Conservation (phyloP, 2,113 vertebrate genomes). For the Phalacrocorax pelagicus region DNA sequence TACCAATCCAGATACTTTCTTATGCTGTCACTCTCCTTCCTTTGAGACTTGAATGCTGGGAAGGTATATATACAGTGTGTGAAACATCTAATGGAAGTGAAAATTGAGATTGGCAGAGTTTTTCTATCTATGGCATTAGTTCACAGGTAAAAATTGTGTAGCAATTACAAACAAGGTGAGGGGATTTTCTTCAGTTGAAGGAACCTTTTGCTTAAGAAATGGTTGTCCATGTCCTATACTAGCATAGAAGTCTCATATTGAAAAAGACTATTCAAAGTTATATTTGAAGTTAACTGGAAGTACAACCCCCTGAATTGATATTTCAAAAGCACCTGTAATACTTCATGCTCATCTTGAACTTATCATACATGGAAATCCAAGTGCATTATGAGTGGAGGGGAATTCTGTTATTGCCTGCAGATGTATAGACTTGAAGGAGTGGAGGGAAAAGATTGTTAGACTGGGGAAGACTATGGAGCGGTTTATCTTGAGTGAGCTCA, state of each 20-base stretch:
- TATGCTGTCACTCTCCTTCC: neutral
- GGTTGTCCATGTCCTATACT: neutral
- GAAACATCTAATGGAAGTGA: neutral
- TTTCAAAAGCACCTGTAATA: neutral
- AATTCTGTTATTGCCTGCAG: neutral
- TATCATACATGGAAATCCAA: neutral
- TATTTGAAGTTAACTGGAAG: neutral
- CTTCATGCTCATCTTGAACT: neutral
- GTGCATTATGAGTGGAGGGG: neutral
- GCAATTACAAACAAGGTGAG: neutral
- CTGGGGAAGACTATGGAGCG: no score
- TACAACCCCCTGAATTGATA: neutral
- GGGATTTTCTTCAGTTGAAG: neutral
- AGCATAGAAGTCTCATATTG: neutral
- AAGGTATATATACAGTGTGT: neutral
- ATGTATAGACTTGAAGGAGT: neutral
- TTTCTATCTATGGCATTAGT: neutral
- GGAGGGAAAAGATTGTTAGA: neutral
- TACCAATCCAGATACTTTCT: neutral
- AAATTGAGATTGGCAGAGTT: neutral
- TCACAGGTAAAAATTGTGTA: neutral
- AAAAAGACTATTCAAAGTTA: neutral
- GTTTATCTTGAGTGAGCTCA: no score
- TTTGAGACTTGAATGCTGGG: neutral
- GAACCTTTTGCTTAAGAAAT: neutral